Conservation (phyloP, 2,797 vertebrate species). For the Enteromius viviparus region DNA sequence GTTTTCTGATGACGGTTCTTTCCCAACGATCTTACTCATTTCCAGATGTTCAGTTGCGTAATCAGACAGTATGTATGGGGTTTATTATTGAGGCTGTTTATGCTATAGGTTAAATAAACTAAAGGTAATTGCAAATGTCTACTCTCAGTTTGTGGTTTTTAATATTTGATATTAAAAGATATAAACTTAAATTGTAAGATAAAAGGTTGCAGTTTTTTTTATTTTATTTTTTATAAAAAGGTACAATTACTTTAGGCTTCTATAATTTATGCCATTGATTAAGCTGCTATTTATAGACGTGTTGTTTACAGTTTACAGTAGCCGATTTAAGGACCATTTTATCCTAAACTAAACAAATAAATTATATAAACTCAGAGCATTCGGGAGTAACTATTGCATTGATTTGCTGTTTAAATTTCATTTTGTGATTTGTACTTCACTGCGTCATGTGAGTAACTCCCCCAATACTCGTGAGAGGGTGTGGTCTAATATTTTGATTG, state of each 20-base stretch:
- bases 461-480: background rate
- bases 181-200: background rate
- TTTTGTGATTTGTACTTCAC: background rate
- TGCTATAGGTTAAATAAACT: background rate
- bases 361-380: background rate
- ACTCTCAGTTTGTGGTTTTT: background rate
- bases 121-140: background rate
- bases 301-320: background rate
- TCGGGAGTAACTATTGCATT: background rate
- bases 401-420: no score
- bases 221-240: no score
- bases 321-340: background rate
- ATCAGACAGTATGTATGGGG: background rate
- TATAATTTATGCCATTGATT: background rate
- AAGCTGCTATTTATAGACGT: background rate
- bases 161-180: background rate
- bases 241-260: no score
- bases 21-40: background rate
- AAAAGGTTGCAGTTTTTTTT: background rate
- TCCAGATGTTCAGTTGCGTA: background rate
- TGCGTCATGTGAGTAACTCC: background rate
- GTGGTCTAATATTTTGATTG: background rate
- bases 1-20: constrained; percentile 7
- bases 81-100: background rate
- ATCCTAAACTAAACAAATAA: background rate